Percentiles rank a stretch among this genome's conserved stretches.
Conservation (phyloP, 2,888 invertebrate genomes). For the Pemphredon lugubris region DNA sequence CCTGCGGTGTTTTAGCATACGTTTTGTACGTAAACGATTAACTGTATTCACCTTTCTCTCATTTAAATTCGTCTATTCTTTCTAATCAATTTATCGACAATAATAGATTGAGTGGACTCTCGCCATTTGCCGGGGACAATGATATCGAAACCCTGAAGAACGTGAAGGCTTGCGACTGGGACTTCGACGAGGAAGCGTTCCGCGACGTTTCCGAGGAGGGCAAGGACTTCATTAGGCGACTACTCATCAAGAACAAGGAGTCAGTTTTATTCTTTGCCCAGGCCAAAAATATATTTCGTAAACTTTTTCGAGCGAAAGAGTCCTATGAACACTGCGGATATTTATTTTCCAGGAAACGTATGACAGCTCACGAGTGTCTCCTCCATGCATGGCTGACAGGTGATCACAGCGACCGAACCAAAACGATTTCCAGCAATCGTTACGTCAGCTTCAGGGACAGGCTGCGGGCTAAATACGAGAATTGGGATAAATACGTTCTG, state of each 20-base stretch:
- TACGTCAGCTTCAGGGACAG: constrained; percentile 94
- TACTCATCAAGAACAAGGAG: constrained; percentile 96
- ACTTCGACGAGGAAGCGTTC: constrained; percentile 98
- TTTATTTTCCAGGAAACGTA: constrained; percentile 88
- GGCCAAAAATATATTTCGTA: too few species aligned
- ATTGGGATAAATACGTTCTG: constrained; percentile 92
- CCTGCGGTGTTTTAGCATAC: constrained; percentile 98
- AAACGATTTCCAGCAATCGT: constrained; percentile 90
- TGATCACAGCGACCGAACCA: constrained; percentile 89
- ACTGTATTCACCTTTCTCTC: not conserved
- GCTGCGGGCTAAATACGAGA: constrained; percentile 90
- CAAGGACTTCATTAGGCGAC: constrained; percentile 97
- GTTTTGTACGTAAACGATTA: constrained; percentile 90
- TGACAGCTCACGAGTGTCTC: constrained; percentile 99
- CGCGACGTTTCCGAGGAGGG: constrained; percentile 96
- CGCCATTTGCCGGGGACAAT: constrained; percentile 99
- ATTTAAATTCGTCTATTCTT: not conserved
- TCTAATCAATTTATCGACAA: not conserved
- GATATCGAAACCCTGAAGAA: constrained; percentile 99
- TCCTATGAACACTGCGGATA: not conserved
- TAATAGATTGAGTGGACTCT: constrained; percentile 94
- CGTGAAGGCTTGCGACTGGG: constrained; percentile 99
- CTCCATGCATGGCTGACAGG: constrained; percentile 97
- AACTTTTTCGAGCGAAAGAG: too few species aligned
- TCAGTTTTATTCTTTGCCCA: constrained; percentile 82